phyloP scores from a whole-genome alignment of 2,797 vertebrate species.

The Pangasius mekongensis region DNA sequence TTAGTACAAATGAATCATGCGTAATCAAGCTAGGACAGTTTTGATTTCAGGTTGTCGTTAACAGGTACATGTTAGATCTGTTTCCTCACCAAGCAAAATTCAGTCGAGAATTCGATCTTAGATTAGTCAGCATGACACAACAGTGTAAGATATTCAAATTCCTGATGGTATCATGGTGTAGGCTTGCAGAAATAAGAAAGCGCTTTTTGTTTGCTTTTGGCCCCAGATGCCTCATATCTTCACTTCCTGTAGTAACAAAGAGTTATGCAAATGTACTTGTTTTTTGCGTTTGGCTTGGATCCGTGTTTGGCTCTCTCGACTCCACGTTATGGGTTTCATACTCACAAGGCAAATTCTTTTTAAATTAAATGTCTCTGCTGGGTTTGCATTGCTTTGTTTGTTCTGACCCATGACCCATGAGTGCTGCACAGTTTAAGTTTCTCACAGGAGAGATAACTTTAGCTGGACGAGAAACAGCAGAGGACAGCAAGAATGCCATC shows the following conservation, averaged over 20 bases:
- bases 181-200: not conserved
- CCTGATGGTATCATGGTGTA: conserved; percentile 4
- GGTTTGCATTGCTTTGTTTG: conserved; percentile 54
- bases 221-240: conserved; percentile 22
- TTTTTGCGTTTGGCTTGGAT: not conserved
- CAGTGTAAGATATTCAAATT: conserved; percentile 11
- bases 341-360: not conserved
- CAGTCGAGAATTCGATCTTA: not conserved
- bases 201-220: conserved; percentile 15
- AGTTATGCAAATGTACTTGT: conserved; percentile 8
- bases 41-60: not conserved
- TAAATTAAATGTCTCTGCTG: conserved; percentile 34
- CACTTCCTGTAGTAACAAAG: conserved; percentile 24
- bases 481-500: not conserved
- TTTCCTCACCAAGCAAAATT: not conserved
- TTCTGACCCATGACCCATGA: conserved; percentile 57
- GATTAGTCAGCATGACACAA: not conserved
- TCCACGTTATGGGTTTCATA: not conserved
- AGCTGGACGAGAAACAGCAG: conserved; percentile 47
- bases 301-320: not conserved
- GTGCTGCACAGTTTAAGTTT: conserved; percentile 55
- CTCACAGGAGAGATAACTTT: conserved; percentile 64
- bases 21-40: not conserved
- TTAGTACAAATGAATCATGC: not conserved
- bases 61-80: not conserved